Percentiles rank a stretch among this genome's conserved stretches.
Conservation (phyloP, 2,797 vertebrate species). For the Pelobates cultripes region DNA sequence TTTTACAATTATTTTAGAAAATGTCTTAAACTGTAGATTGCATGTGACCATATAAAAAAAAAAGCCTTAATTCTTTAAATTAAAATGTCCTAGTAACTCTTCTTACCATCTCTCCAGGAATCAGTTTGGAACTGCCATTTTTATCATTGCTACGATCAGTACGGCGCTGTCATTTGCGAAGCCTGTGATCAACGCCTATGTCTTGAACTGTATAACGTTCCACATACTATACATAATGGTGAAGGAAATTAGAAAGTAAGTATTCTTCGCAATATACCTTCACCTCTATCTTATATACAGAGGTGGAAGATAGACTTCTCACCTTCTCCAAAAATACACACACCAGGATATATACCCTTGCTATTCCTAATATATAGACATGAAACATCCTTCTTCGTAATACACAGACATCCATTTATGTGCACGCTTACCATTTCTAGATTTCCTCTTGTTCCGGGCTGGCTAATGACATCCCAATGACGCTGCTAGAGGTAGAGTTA, state of each 20-base stretch:
- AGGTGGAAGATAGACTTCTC: too few species aligned
- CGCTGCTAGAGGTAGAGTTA: too few species aligned
- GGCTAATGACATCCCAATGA: too few species aligned
- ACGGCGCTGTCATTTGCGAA: constrained; percentile 83
- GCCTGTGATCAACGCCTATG: constrained; percentile 86
- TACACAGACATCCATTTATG: background rate
- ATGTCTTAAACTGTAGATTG: too few species aligned
- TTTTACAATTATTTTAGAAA: too few species aligned
- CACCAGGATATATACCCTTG: background rate
- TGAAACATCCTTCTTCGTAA: background rate
- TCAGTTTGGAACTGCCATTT: constrained; percentile 74
- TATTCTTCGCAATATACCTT: background rate
- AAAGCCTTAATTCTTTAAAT: too few species aligned
- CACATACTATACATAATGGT: constrained; percentile 81
- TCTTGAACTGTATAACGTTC: constrained; percentile 83
- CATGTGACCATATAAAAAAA: too few species aligned
- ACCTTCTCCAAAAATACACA: background rate
- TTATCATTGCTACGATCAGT: constrained; percentile 69
- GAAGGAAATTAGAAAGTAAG: constrained; percentile 81
- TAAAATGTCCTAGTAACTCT: background rate
- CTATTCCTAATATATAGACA: too few species aligned
- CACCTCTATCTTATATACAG: background rate
- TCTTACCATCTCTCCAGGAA: constrained; percentile 66
- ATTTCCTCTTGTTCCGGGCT: too few species aligned
- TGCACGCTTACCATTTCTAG: too few species aligned